Conservation (phyloP, 2,888 invertebrate genomes). For the Anorthoa munda region DNA sequence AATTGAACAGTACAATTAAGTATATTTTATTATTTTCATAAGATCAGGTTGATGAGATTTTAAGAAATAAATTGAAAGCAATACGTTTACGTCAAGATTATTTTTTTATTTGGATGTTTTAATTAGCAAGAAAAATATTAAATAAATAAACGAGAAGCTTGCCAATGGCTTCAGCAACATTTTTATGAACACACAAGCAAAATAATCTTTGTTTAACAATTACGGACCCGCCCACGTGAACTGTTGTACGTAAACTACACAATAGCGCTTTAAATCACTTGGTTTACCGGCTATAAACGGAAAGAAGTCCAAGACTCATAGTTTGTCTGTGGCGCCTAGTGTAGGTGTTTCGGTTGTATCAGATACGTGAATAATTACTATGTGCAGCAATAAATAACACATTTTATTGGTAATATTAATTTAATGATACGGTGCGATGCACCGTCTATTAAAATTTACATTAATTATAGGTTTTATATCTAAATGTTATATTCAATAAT, state of each 20-base stretch:
- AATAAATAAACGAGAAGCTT: neutral
- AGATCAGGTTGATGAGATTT: neutral
- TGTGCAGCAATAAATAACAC: slow-evolving; percentile 49
- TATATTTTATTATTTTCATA: neutral
- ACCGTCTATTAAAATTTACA: slow-evolving; percentile 43
- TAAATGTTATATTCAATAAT: slow-evolving; percentile 34
- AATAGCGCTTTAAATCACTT: slow-evolving; percentile 72
- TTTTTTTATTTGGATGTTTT: neutral
- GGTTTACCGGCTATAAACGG: slow-evolving; percentile 63
- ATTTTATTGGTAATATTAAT: slow-evolving; percentile 60
- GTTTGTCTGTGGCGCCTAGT: slow-evolving; percentile 56
- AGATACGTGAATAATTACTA: slow-evolving; percentile 57
- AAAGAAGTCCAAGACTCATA: slow-evolving; percentile 47
- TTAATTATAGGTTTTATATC: slow-evolving; percentile 50
- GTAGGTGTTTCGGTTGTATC: slow-evolving; percentile 60
- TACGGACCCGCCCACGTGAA: slow-evolving; percentile 61
- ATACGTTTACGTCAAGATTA: neutral
- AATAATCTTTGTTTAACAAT: slow-evolving; percentile 67
- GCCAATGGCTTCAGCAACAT: neutral
- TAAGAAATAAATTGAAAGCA: neutral
- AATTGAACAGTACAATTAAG: slow-evolving; percentile 18
- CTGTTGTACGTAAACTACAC: slow-evolving; percentile 66
- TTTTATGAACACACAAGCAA: slow-evolving; percentile 25
- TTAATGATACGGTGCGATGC: slow-evolving; percentile 55
- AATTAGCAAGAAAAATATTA: too few species aligned